phyloP scores from a whole-genome alignment of 1,140 invertebrate species.

The Macrosteles quadrilineatus region DNA sequence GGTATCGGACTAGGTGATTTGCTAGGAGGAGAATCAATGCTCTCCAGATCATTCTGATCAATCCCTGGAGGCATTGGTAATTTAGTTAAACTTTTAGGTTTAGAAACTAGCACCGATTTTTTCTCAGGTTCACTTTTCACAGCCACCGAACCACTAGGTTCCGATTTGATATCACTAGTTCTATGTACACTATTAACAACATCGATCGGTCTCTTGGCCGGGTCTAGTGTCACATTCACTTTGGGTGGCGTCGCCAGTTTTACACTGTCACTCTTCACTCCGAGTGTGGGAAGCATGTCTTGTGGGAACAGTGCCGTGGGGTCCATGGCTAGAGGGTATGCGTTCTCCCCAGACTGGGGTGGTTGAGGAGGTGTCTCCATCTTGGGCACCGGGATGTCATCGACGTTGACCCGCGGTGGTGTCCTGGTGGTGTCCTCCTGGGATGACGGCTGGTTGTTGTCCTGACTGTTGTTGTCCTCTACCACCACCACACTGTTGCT shows the following conservation, averaged over 20 bases:
- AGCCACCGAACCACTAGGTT: background rate
- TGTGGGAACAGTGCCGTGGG: background rate
- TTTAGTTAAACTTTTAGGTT: slow-evolving; percentile 54
- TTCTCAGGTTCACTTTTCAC: slow-evolving; percentile 24
- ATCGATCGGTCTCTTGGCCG: background rate
- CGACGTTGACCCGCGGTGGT: slow-evolving; percentile 28
- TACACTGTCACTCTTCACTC: background rate
- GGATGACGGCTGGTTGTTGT: background rate
- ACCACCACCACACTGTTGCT: slow-evolving; percentile 53
- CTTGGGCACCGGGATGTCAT: slow-evolving; percentile 62
- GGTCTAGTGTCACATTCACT: background rate
- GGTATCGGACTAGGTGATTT: slow-evolving; percentile 57
- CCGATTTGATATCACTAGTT: slow-evolving; percentile 5
- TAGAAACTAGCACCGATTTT: slow-evolving; percentile 28
- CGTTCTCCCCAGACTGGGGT: background rate
- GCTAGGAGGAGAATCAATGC: slow-evolving; percentile 69
- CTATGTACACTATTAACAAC: slow-evolving; percentile 30
- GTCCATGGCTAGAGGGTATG: slow-evolving; percentile 24
- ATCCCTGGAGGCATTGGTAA: slow-evolving; percentile 85
- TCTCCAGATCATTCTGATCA: slow-evolving; percentile 73
- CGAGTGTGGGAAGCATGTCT: background rate
- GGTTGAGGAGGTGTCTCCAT: slow-evolving; percentile 14
- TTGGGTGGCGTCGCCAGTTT: background rate
- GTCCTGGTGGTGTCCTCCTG: slow-evolving; percentile 25
- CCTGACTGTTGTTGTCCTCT: slow-evolving; percentile 18